phyloP scores from a whole-genome alignment of 1,140 invertebrate species.

The Mactra quadrangularis region DNA sequence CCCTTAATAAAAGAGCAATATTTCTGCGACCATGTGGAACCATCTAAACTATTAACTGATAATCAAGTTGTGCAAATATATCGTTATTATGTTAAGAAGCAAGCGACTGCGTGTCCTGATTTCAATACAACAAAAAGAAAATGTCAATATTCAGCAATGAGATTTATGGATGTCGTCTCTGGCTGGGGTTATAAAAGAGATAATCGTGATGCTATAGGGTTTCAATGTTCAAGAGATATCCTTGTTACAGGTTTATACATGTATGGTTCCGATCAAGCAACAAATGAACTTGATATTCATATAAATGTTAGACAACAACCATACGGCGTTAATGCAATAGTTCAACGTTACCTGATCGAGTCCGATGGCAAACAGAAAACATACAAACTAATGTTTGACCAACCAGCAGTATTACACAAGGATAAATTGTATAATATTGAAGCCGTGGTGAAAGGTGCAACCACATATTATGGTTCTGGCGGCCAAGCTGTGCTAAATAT shows the following conservation, averaged over 20 bases:
- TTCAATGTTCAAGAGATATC: constrained; percentile 37
- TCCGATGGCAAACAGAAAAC: constrained; percentile 45
- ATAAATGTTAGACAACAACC: constrained; percentile 8
- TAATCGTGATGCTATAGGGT: constrained; percentile 48
- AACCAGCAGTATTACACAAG: not conserved
- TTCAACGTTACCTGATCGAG: constrained; percentile 24
- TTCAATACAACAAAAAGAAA: constrained; percentile 15
- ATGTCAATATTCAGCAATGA: not conserved
- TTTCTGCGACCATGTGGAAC: constrained; percentile 36
- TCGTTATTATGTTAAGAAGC: constrained; percentile 25
- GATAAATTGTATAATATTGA: constrained; percentile 26
- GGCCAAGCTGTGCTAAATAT: not conserved
- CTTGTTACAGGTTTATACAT: constrained; percentile 17
- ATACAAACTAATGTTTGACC: constrained; percentile 41
- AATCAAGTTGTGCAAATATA: constrained; percentile 24
- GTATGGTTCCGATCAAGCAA: constrained; percentile 46
- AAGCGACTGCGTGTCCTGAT: not conserved
- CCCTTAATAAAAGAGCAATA: constrained; percentile 60
- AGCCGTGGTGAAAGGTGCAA: constrained; percentile 13
- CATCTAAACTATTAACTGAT: constrained; percentile 9
- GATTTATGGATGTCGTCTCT: constrained; percentile 17
- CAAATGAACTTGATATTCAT: not conserved
- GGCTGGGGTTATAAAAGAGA: constrained; percentile 52
- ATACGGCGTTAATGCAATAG: constrained; percentile 1
- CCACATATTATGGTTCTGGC: constrained; percentile 29